Conservation (phyloP, 2,888 invertebrate genomes). For the Mesodorylaimus sp. region DNA sequence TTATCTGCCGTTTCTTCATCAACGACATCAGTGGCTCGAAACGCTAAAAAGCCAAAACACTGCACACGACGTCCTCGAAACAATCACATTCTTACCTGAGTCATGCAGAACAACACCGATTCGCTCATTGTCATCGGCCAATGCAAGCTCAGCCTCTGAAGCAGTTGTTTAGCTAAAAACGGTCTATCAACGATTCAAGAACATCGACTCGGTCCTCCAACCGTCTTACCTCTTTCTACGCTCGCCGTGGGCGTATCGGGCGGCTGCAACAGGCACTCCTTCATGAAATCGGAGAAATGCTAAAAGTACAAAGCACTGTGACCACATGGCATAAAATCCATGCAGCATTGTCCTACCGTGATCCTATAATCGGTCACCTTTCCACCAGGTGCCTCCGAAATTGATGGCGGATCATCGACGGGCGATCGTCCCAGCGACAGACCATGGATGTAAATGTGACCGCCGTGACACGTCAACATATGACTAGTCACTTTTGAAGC, state of each 20-base stretch:
- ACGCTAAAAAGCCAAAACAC: slow-evolving; percentile 1
- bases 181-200: slow-evolving; percentile 17
- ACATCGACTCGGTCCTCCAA: too few relatives aligned
- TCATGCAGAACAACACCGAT: slow-evolving; percentile 8
- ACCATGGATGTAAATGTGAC: slow-evolving; percentile 84
- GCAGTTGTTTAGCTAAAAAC: slow-evolving; percentile 7
- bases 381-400: slow-evolving; percentile 82
- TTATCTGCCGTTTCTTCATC: slow-evolving; percentile 12
- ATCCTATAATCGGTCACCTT: slow-evolving; percentile 75
- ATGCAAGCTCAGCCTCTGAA: slow-evolving; percentile 9
- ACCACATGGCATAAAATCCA: background rate
- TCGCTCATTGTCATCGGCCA: slow-evolving; percentile 9
- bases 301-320: slow-evolving; percentile 2
- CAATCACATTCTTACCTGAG: background rate
- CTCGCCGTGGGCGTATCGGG: too few relatives aligned
- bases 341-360: slow-evolving; percentile 24
- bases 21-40: slow-evolving; percentile 9
- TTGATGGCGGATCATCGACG: slow-evolving; percentile 80
- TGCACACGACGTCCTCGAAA: background rate
- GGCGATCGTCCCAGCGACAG: slow-evolving; percentile 62
- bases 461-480: slow-evolving; percentile 75
- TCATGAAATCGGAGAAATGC: background rate
- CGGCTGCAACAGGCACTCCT: background rate
- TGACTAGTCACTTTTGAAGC: slow-evolving; percentile 51
- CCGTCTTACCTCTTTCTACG: too few relatives aligned